Evolutionary conservation across 2,888 invertebrate species (phyloP).

Genomic region (Amblyjoppa proteus): DNA sequence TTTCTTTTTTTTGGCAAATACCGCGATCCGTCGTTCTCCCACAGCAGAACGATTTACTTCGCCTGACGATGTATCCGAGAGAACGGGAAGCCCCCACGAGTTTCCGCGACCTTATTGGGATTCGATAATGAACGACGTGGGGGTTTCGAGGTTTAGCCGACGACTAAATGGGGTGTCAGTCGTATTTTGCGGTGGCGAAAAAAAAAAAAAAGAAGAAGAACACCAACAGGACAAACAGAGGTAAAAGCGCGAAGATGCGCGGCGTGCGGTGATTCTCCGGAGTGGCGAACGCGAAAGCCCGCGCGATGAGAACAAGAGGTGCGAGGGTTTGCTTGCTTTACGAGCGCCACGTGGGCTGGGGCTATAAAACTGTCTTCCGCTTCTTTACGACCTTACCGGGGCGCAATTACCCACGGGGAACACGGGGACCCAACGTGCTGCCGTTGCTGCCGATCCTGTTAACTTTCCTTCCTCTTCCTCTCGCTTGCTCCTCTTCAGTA

Average conservation of each 20-base stretch:
- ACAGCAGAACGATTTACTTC: neutral
- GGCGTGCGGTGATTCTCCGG: constrained; percentile 24
- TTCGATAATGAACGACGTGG: constrained; percentile 61
- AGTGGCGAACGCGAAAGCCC: constrained; percentile 69
- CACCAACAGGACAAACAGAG: constrained; percentile 35
- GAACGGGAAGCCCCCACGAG: constrained; percentile 46
- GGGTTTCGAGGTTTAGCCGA: constrained; percentile 35
- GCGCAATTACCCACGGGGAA: constrained; percentile 79
- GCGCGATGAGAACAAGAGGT: constrained; percentile 68
- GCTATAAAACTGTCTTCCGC: constrained; percentile 86
- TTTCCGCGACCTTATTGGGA: constrained; percentile 20
- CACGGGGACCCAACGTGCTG: constrained; percentile 77
- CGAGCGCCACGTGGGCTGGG: constrained; percentile 85
- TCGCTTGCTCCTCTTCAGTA: constrained; percentile 59
- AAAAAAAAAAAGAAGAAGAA: constrained; percentile 40
- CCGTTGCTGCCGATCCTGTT: constrained; percentile 67
- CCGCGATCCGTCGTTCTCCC: too few species aligned
- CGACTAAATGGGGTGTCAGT: constrained; percentile 53
- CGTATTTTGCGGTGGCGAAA: neutral
- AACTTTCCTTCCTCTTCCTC: constrained; percentile 60
- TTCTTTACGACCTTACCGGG: constrained; percentile 84
- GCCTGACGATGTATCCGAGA: constrained; percentile 21
- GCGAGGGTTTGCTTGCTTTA: constrained; percentile 75
- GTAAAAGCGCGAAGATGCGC: constrained; percentile 46
- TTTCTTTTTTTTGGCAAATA: neutral